Conservation (phyloP, 2,113 vertebrate genomes). For the Bubalus kerabau region DNA sequence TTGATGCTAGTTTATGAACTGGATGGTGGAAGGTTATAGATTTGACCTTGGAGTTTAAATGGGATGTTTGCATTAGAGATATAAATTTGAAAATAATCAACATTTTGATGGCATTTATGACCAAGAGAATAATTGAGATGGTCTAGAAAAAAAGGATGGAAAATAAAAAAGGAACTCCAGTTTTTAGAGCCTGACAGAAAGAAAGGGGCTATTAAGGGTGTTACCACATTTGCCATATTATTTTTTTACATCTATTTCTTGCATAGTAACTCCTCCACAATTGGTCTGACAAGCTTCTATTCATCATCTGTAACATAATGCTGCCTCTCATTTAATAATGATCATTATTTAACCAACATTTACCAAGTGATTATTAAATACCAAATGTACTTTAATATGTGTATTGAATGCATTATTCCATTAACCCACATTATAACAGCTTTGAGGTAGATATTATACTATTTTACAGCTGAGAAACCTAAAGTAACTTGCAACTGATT, state of each 20-base stretch:
- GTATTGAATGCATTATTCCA: background rate
- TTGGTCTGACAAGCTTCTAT: background rate
- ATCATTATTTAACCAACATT: constrained; percentile 15
- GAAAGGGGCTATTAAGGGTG: background rate
- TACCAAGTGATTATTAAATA: background rate
- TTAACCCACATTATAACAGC: background rate
- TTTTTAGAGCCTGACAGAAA: constrained; percentile 3
- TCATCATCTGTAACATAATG: background rate
- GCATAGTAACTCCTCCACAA: background rate
- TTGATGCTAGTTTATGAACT: background rate
- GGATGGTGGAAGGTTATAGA: background rate
- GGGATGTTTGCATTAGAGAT: background rate
- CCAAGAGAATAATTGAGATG: background rate
- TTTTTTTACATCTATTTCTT: background rate
- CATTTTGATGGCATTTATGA: background rate
- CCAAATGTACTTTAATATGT: background rate
- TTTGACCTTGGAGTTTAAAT: background rate
- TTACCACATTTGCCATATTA: background rate
- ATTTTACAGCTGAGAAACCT: background rate
- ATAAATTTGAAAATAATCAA: background rate
- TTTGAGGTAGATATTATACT: background rate
- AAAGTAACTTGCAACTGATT: background rate
- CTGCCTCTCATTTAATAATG: background rate
- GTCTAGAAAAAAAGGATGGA: background rate
- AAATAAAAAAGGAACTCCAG: background rate